phyloP scores from a whole-genome alignment of 1,140 invertebrate genomes.

The Brachionus angularis region DNA sequence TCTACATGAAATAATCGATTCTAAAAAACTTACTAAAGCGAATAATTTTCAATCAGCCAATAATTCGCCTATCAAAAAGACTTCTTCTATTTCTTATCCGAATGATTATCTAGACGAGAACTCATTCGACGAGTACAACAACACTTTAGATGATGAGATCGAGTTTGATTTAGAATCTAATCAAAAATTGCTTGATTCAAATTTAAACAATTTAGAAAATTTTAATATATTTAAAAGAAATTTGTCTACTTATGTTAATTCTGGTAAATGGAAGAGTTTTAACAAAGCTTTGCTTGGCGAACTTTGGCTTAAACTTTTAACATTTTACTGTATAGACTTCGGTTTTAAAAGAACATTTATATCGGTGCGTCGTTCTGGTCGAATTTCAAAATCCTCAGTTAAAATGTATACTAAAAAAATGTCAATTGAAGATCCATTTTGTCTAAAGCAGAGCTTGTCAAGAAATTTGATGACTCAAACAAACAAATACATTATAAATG shows the following conservation, averaged over 20 bases:
- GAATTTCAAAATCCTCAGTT: slow-evolving; percentile 52
- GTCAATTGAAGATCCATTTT: slow-evolving; percentile 59
- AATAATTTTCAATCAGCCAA: not conserved
- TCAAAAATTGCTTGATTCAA: not conserved
- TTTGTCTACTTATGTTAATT: not conserved
- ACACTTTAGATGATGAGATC: not conserved
- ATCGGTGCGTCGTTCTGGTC: slow-evolving; percentile 51
- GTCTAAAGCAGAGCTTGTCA: slow-evolving; percentile 20
- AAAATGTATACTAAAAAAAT: slow-evolving; percentile 59
- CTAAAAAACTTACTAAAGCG: slow-evolving; percentile 11
- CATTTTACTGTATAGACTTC: slow-evolving; percentile 59
- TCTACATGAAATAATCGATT: slow-evolving; percentile 48
- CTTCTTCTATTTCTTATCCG: too few species aligned
- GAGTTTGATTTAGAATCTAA: not conserved
- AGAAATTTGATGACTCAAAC: slow-evolving; percentile 27
- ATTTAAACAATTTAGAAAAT: not conserved
- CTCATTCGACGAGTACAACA: not conserved
- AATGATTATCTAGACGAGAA: not conserved
- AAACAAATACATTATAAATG: slow-evolving; percentile 22
- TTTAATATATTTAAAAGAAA: not conserved
- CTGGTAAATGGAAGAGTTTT: slow-evolving; percentile 43
- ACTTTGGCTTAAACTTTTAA: slow-evolving; percentile 59
- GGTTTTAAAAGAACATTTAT: slow-evolving; percentile 54
- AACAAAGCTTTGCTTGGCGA: slow-evolving; percentile 53
- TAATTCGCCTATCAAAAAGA: not conserved